Base-by-base conservation (phyloP, 2,888 invertebrate species). In the Eupsilia transversa region DNA sequence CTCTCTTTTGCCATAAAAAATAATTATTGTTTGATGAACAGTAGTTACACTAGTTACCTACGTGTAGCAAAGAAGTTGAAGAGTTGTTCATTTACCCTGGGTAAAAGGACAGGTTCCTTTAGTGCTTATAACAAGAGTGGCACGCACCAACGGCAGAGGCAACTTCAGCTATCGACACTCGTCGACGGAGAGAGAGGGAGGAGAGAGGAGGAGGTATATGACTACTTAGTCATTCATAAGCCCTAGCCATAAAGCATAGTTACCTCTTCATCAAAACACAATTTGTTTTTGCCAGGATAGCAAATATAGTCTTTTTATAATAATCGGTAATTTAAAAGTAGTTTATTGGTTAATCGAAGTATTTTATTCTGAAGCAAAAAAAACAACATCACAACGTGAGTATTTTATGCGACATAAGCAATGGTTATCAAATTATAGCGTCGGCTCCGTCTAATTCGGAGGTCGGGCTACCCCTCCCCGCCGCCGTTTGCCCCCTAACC, bases 391-490 rank as follows among this genome's bases (percentile, higher is more conserved):
- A 41, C 20, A 38, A 54, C 12, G 46, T 56, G 49, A 59, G 74
- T 41, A 67, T 79, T 72, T 65, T 63, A 41, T 63, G 64, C 60
- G 70, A 52, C 64, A 90, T 87, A 88, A 87, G 87, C 88, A 84
- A 84, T 86, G 86, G 86, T 91, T 91, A 92, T 92, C 91, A 89
- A 92, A 91, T 93, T 90, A 92, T 89, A 89, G 86, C 89, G 89
- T 84, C 89, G 89, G 87, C 89, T 88, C 88, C 82, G 84, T 91
- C 94, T 95, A 95, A 95, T 94, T 95, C 92, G 86, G 87, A 91
- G 89, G 87, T 90, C 84, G 89, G 84, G 80, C 83, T 85, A 77
- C 78, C 80, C 64, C 56, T n/a, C 76, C 78, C 78, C 63, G 7
- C 52, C 77, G 85, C 83, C 81, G 1, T 23, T 43, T 56, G 3